Conservation (phyloP, 2,888 invertebrate genomes). For the Orthosia incerta region DNA sequence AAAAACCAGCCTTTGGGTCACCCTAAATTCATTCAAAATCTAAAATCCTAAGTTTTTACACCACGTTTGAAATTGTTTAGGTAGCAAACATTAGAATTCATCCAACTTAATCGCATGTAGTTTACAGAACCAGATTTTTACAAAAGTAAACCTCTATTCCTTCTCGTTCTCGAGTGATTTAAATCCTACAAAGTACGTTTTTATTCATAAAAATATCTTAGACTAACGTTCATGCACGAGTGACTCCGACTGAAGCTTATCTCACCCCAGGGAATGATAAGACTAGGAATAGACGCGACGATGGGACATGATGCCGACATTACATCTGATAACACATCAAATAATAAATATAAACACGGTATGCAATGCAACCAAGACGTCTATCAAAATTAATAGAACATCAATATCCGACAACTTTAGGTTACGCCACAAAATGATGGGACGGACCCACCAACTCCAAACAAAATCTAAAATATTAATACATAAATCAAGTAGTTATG, state of each 20-base stretch:
- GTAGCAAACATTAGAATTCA: neutral
- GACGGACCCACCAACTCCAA: neutral
- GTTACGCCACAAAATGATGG: constrained; percentile 6
- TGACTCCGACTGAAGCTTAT: constrained; percentile 37
- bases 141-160: neutral
- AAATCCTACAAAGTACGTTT: constrained; percentile 19
- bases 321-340: constrained; percentile 28
- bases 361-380: neutral
- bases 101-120: neutral
- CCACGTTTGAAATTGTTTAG: neutral
- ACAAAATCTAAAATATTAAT: constrained; percentile 67
- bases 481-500: constrained; percentile 74
- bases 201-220: constrained; percentile 43
- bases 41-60: neutral
- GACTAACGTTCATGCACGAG: constrained; percentile 51
- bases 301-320: constrained; percentile 19
- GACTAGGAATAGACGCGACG: constrained; percentile 24
- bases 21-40: neutral
- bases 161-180: constrained; percentile 17
- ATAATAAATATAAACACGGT: constrained; percentile 11
- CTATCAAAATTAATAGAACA: constrained; percentile 30
- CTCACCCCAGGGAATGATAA: constrained; percentile 49
- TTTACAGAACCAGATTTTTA: neutral
- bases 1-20: too few relatives aligned
- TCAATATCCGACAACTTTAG: constrained; percentile 50